phyloP scores from a whole-genome alignment of 2,888 invertebrate genomes.

The Drosophila rellima region DNA sequence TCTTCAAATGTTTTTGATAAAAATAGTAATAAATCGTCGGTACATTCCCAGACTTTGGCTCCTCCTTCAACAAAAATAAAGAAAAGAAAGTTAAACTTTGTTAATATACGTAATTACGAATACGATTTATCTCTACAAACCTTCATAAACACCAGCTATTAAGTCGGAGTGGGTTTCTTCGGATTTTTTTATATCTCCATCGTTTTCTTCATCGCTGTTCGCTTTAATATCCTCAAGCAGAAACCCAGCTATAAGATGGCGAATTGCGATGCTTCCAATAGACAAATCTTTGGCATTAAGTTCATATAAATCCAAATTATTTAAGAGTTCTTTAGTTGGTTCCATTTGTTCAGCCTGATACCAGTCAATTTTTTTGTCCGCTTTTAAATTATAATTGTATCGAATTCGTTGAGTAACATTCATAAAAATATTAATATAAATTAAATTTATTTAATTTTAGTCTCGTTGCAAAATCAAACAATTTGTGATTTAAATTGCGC shows the following conservation, averaged over 20 bases:
- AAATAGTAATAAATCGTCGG: constrained; percentile 91
- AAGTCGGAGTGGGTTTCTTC: constrained; percentile 91
- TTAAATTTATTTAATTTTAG: no score
- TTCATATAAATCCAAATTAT: constrained; percentile 77
- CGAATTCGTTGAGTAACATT: no score
- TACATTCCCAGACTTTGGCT: constrained; percentile 98
- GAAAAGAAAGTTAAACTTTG: constrained; percentile 41
- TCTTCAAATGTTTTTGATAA: constrained; percentile 86
- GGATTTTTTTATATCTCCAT: constrained; percentile 85
- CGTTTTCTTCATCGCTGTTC: constrained; percentile 60
- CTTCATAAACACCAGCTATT: constrained; percentile 92
- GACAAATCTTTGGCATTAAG: constrained; percentile 71
- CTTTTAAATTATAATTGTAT: no score
- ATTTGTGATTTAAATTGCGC: no score
- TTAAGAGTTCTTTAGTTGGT: constrained; percentile 50
- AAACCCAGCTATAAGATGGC: constrained; percentile 75
- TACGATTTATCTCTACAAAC: constrained; percentile 83
- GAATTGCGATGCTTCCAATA: constrained; percentile 59
- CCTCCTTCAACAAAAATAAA: constrained; percentile 89
- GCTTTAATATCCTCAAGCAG: constrained; percentile 75
- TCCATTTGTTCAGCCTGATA: constrained; percentile 76
- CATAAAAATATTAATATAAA: no score
- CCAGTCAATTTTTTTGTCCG: constrained; percentile 53
- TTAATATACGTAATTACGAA: no score
- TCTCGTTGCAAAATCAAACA: no score